Base-by-base conservation (phyloP, 2,888 invertebrate species). In the Diarsia rubi region DNA sequence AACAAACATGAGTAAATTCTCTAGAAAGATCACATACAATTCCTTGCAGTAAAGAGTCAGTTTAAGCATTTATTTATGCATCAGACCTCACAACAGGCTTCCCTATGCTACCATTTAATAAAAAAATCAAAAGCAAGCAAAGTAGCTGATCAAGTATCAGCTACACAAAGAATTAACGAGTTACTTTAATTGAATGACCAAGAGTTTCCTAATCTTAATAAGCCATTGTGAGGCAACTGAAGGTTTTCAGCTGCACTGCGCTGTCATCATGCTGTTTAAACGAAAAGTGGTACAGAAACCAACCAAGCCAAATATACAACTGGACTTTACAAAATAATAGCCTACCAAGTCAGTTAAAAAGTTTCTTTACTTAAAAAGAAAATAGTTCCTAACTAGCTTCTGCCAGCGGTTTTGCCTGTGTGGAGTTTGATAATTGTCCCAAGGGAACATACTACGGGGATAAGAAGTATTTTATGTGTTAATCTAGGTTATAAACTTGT, bases 231-330 rank as follows among this genome's bases (percentile, higher is more conserved):
- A 94, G 93, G 84, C 91, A 93, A 94, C 94, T 87, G 89, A 91
- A 86, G 91, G 93, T 93, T 92, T 92, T 96, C 96, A 93, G 96
- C 90, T 96, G 96, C 96, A 96, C 96, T 96, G 96, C 96, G 91
- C 84, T 95, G 79, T 94, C 96, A 96, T 96, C 96, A 96, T 81
- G 74, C 57, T 79, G 66, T 65, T 65, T 37, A 65, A 59, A 54
- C n/a, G 21, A 54, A 60, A 57, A 6, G 2, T 8, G 16, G 24
- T 37, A 16, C 6, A 16, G n/a, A n/a, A 24, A 12, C 14, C 49
- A 69, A 78, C 27, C 47, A 42, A 57, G 16, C 16, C 1, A 57
- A 47, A 27, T 57, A 11, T 37, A 37, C n/a, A 75, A 59, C 21
- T n/a, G 14, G 57, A 9, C 19, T 0, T 31, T 19, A 31, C 9